phyloP scores from a whole-genome alignment of 2,113 vertebrate genomes.

The Xiphorhynchus elegans region DNA sequence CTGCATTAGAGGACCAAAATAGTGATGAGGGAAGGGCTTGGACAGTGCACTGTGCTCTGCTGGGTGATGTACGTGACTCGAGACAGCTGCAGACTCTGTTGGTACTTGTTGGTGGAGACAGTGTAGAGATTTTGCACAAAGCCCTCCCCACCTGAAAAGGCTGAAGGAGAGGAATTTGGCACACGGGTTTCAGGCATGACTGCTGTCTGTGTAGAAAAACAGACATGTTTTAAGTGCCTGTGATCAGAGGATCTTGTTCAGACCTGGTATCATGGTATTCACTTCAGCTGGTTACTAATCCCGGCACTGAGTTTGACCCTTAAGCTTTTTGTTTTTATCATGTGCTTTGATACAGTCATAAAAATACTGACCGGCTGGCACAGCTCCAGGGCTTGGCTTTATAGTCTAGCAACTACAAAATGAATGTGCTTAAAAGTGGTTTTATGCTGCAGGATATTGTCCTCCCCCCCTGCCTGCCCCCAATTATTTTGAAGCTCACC shows the following conservation, averaged over 20 bases:
- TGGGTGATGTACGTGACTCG: neutral
- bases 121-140: neutral
- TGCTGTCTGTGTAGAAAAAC: neutral
- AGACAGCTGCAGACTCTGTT: neutral
- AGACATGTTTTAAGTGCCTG: neutral
- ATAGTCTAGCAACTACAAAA: neutral
- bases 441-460: conserved; percentile 33
- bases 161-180: conserved; percentile 1
- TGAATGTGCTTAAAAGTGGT: neutral
- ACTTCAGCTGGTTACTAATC: conserved; percentile 40
- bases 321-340: conserved; percentile 48
- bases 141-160: neutral
- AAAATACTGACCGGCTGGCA: conserved; percentile 56
- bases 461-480: neutral
- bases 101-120: neutral
- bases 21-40: accelerated
- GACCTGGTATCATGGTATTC: neutral
- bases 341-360: conserved; percentile 45
- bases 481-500: neutral
- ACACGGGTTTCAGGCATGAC: neutral
- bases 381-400: conserved; percentile 24
- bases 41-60: neutral
- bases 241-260: conserved; percentile 1
- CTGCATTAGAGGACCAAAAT: neutral
- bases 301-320: conserved; percentile 10